Base-by-base conservation (phyloP, 1,140 invertebrate species). In the Penaeus indicus region DNA sequence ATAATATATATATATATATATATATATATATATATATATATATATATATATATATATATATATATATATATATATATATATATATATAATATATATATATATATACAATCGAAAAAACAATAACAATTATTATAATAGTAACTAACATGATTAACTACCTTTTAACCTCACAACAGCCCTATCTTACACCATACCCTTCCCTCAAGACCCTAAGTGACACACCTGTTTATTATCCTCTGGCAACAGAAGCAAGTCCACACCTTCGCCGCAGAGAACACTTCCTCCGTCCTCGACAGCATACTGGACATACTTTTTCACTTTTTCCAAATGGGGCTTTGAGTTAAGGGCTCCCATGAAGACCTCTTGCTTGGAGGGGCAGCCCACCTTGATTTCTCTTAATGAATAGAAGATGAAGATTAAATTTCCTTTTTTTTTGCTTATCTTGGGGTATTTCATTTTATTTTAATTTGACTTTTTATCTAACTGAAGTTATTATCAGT, bases 341-440 rank as follows among this genome's bases (percentile, higher is more conserved):
- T 94, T 93, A 21, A 95, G 90, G 8, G 94, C 93, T 13, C 94
- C 94, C 90, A 94, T 92, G 83, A 93, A 93, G 0, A 92, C 92
- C 3, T 92, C 92, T 10, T 92, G 89, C 62, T 93, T 91, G 77
- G 90, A 91, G 0, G 94, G 94, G 91, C 94, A 92, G 19, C 94
- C 94, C 85, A 95, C 94, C 84, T 92, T 93, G 21, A 94, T 85
- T 60, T 93, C 92, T 83, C 94, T 91, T 91, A 75, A 91, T 67
- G 81, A 89, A 84, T 27, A 79, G 60, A 47, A 77, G 75, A 61
- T 27, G 22, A 25, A 27, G 63, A 32, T 25, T 19, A 13, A 63
- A 83, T 63, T 7, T 25, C 13, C n/a, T 32, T 38, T 4, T 38
- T 4, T 63, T 32, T 7, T 27, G 18, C 21, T 38, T 83, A 16